phyloP scores from a whole-genome alignment of 2,113 vertebrate species.

The Syngnathoides biaculeatus region DNA sequence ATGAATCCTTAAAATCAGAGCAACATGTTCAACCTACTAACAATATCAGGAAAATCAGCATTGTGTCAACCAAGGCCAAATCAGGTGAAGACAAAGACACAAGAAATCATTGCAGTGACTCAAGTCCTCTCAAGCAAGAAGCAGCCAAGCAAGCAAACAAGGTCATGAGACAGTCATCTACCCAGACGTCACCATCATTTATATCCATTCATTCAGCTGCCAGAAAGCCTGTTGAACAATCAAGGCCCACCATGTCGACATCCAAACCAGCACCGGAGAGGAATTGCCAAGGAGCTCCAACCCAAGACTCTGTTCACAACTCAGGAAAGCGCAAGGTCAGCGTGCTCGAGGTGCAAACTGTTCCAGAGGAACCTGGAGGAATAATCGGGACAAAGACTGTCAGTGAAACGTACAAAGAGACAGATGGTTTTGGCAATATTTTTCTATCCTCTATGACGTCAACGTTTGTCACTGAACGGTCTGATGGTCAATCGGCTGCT shows the following conservation, averaged over 20 bases:
- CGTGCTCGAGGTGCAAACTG: constrained; percentile 79
- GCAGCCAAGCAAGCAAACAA: constrained; percentile 4
- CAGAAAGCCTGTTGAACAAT: constrained; percentile 70
- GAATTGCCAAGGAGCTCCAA: constrained; percentile 11
- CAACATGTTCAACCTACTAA: constrained; percentile 64
- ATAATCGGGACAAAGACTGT: constrained; percentile 78
- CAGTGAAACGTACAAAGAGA: constrained; percentile 84
- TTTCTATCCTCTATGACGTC: constrained; percentile 79
- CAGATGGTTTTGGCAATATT: constrained; percentile 81
- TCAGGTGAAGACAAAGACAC: constrained; percentile 34
- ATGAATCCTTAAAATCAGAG: constrained; percentile 78
- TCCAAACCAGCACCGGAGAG: constrained; percentile 47
- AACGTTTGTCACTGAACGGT: constrained; percentile 80
- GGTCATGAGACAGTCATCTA: constrained; percentile 62
- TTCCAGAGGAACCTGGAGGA: constrained; percentile 67
- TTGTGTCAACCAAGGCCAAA: constrained; percentile 75
- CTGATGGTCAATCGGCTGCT: constrained; percentile 68
- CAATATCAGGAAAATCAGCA: constrained; percentile 81
- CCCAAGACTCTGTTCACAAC: constrained; percentile 35
- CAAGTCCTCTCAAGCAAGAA: constrained; percentile 26
- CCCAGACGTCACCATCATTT: constrained; percentile 84
- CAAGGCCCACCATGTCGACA: constrained; percentile 37
- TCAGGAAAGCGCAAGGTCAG: constrained; percentile 76
- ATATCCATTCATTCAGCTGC: constrained; percentile 88
- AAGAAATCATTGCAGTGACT: neutral